phyloP scores from a whole-genome alignment of 2,888 invertebrate species.

The Volucella zonaria region DNA sequence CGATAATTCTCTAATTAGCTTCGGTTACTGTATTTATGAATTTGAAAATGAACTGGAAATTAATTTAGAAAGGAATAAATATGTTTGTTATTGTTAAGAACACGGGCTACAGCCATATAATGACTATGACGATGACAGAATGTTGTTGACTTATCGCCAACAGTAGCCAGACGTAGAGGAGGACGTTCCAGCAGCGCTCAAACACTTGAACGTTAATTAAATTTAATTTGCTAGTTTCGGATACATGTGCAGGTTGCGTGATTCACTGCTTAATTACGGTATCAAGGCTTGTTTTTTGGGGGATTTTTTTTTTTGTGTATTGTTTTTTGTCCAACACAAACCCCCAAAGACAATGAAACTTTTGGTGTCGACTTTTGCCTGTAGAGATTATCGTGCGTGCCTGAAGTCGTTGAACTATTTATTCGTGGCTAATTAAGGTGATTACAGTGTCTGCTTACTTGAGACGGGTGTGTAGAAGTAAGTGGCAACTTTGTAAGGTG shows the following conservation, averaged over 20 bases:
- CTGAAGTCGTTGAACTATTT: constrained; percentile 31
- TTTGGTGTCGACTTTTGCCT: constrained; percentile 5
- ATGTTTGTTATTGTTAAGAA: too few relatives aligned
- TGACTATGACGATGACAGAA: too few relatives aligned
- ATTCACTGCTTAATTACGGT: constrained; percentile 43
- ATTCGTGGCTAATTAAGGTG: neutral
- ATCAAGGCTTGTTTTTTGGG: neutral
- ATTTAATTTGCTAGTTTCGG: constrained; percentile 38
- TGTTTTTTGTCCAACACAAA: neutral
- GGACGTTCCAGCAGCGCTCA: neutral
- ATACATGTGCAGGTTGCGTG: constrained; percentile 12
- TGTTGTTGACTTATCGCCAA: too few relatives aligned
- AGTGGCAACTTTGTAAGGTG: too few relatives aligned
- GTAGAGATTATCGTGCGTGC: constrained; percentile 15
- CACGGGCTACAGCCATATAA: too few relatives aligned
- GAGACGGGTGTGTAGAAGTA: too few relatives aligned
- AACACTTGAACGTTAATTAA: constrained; percentile 46
- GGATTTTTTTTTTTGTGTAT: constrained; percentile 1
- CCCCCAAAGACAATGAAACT: neutral
- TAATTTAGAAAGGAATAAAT: too few relatives aligned
- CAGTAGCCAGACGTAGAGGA: too few relatives aligned
- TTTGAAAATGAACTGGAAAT: too few relatives aligned
- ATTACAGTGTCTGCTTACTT: too few relatives aligned
- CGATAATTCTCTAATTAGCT: constrained; percentile 49
- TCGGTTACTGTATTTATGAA: too few relatives aligned